Base-by-base conservation (phyloP, 2,113 vertebrate species). In the Alethe diademata region DNA sequence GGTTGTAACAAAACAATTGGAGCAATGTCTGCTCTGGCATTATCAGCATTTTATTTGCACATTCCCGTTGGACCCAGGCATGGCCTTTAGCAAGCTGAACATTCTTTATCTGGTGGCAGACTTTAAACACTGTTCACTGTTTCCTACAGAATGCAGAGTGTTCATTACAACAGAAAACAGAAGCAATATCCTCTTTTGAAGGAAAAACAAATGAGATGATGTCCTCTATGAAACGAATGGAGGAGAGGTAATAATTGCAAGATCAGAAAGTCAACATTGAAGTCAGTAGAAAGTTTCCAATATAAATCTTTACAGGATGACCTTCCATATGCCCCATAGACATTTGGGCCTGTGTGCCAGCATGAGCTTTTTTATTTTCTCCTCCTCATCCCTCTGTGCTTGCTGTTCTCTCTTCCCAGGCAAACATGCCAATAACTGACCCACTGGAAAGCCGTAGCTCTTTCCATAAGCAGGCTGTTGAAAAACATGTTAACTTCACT, bases 161-260 rank as follows among this genome's bases (percentile, higher is more conserved):
- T 80, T 97, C 98, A 26, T 97, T 99, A 16, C 98, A 98, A 58
- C 98, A 98, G 96, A 99, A 99, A 96, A 97, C 98, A 71, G 98
- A 98, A 69, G 97, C 98, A 78, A 98, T 98, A 40, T 91, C 93
- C 29, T 98, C 98, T 81, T 98, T 99, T 31, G 99, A 99, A 97
- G 97, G 97, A 92, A 99, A 98, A 98, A 98, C 98, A 94, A 98
- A 97, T 50, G 98, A 98, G 92, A 98, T 98, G 97, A 98, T 98
- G 96, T 97, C 97, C 56, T 91, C 96, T 71, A 98, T 99, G 98
- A 97, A 97, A 72, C 98, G 99, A 36, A 97, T 99, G 81, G 99
- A 99, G 95, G 98, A 98, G 94, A 99, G 99, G 99, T 99, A 97
- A 94, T 75, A 60, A 48, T n/a, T 70, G 22, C 31, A 66, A 76